These are phyloP conservation scores for Koerneria pararmatus DNA, from an alignment of 2,888 invertebrate genomes.

Conservation along the genomic window DNA sequence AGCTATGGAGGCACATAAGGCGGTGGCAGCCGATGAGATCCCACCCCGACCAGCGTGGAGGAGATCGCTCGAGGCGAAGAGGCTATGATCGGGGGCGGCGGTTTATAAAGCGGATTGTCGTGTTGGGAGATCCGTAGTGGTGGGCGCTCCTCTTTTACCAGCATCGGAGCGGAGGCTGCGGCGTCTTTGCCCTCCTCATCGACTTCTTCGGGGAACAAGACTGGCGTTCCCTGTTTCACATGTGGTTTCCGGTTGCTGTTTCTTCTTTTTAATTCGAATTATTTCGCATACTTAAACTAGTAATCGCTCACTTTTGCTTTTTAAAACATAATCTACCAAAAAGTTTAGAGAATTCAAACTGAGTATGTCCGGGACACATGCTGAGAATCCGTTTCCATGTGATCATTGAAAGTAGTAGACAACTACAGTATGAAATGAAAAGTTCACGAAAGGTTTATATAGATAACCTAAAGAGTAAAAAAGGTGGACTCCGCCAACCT, in stretches of 20 bases:
- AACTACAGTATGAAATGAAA: too few species aligned
- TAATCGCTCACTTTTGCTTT: constrained; percentile 25
- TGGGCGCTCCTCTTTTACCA: constrained; percentile 89
- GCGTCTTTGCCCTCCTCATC: constrained; percentile 70
- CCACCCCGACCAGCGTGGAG: constrained; percentile 73
- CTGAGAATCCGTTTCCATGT: too few species aligned
- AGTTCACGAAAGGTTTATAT: too few species aligned
- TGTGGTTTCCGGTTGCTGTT: not conserved
- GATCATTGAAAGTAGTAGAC: too few species aligned
- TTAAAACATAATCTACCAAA: constrained; percentile 45
- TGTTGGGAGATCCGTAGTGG: constrained; percentile 67
- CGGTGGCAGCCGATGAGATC: constrained; percentile 83
- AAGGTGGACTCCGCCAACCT: constrained; percentile 62
- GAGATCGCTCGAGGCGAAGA: constrained; percentile 63
- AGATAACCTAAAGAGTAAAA: too few species aligned
- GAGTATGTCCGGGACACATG: too few species aligned
- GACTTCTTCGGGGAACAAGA: constrained; percentile 87
- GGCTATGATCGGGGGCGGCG: constrained; percentile 76
- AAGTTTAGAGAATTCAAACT: too few species aligned
- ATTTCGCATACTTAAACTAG: too few species aligned
- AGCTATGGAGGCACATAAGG: constrained; percentile 93
- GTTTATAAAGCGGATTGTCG: constrained; percentile 76
- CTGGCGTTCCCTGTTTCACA: constrained; percentile 70
- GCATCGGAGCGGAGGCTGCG: constrained; percentile 80
- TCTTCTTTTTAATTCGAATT: constrained; percentile 25